A percentile compares a stretch with the other conserved stretches of the same genome.
Conservation (phyloP, 2,888 invertebrate species). For the Xestia ashworthii region DNA sequence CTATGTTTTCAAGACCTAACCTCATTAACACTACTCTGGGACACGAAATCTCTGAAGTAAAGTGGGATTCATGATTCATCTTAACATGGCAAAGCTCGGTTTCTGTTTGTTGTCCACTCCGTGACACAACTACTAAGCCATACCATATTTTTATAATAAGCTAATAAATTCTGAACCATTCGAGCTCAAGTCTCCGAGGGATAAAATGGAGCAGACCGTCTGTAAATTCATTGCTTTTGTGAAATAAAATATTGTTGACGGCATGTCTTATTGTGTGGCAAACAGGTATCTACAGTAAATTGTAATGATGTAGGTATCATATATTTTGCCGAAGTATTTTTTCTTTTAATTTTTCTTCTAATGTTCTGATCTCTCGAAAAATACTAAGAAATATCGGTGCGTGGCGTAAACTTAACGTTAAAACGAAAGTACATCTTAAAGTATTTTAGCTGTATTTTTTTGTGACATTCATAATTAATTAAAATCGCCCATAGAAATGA, state of each 20-base stretch:
- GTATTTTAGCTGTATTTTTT: background rate
- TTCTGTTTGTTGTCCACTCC: conserved; percentile 1
- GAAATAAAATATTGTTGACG: conserved; percentile 32
- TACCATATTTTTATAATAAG: conserved; percentile 27
- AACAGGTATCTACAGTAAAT: conserved; percentile 2
- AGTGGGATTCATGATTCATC: too few species aligned
- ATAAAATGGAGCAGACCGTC: conserved; percentile 24
- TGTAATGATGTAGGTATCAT: conserved; percentile 13
- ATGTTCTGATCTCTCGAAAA: background rate
- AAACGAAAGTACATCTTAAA: background rate
- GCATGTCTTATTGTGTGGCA: background rate
- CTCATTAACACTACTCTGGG: background rate
- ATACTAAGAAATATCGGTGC: background rate
- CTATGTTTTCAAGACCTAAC: background rate
- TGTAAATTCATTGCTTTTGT: conserved; percentile 30
- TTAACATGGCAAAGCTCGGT: background rate
- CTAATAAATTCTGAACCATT: conserved; percentile 35
- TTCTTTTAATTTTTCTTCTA: background rate
- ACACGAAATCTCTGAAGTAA: background rate
- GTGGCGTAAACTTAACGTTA: background rate
- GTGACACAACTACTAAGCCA: conserved; percentile 3
- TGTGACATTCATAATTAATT: background rate
- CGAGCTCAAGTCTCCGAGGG: conserved; percentile 5
- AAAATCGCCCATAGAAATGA: background rate
- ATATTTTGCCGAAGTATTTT: background rate